A percentile compares a stretch with the other conserved stretches of the same genome.
These are phyloP conservation scores for Laticauda colubrina DNA, from an alignment of 2,113 vertebrate species.

Conservation along the genomic window DNA sequence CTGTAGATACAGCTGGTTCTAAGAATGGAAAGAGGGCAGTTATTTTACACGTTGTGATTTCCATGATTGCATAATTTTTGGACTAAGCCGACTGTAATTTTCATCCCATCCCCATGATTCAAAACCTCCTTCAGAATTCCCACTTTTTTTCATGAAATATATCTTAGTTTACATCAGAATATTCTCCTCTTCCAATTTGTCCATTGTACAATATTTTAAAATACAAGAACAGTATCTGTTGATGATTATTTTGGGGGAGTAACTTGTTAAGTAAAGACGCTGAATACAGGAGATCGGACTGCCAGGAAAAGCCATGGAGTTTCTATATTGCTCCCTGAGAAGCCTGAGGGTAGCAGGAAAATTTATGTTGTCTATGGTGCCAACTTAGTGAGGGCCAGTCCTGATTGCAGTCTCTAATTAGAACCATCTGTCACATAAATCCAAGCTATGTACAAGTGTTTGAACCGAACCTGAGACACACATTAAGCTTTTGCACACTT, in stretches of 20 bases:
- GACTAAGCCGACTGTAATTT: background rate
- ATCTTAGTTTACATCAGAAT: background rate
- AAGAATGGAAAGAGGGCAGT: background rate
- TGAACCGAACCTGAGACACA: constrained; percentile 49
- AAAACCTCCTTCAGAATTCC: background rate
- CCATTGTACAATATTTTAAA: background rate
- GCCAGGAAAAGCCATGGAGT: constrained; percentile 4
- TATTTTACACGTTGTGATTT: background rate
- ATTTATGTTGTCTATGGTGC: constrained; percentile 27
- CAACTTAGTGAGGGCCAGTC: constrained; percentile 18
- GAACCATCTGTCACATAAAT: constrained; percentile 46
- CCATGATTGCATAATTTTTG: fast-evolving
- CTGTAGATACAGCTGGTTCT: background rate
- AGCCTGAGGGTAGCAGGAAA: constrained; percentile 8
- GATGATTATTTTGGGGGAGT: background rate
- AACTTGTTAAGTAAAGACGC: constrained; percentile 14
- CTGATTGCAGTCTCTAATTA: constrained; percentile 48
- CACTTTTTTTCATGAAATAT: background rate
- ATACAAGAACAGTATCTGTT: background rate
- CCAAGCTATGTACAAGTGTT: constrained; percentile 38
- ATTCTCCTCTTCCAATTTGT: background rate
- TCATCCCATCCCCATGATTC: background rate
- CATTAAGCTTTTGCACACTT: constrained; percentile 29
- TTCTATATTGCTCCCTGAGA: constrained; percentile 4
- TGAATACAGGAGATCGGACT: background rate